phyloP scores from a whole-genome alignment of 2,888 invertebrate genomes.

The Drosophila seclusa region DNA sequence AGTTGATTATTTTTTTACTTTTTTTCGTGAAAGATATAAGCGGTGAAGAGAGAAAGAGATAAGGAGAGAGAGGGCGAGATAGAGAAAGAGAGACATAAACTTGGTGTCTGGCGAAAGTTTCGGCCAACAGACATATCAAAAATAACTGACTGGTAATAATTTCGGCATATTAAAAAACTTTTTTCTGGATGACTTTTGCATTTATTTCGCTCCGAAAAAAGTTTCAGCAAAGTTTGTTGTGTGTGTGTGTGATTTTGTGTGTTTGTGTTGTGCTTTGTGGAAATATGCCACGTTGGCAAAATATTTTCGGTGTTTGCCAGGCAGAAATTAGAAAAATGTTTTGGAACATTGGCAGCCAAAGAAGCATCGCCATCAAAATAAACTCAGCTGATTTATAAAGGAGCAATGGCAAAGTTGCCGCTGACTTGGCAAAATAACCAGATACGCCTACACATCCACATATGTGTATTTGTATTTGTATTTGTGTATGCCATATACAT shows the following conservation, averaged over 20 bases:
- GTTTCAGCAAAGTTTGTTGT: slow-evolving; percentile 49
- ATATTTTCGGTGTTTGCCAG: slow-evolving; percentile 58
- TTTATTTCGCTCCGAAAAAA: slow-evolving; percentile 66
- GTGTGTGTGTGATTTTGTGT: slow-evolving; percentile 9
- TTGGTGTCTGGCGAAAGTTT: slow-evolving; percentile 51
- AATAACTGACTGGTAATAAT: slow-evolving; percentile 81
- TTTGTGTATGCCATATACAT: neutral
- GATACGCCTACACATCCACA: slow-evolving; percentile 13
- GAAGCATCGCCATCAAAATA: slow-evolving; percentile 58
- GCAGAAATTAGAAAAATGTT: slow-evolving; percentile 77
- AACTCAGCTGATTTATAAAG: slow-evolving; percentile 75
- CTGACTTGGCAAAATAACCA: slow-evolving; percentile 50
- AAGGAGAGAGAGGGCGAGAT: neutral
- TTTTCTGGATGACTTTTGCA: slow-evolving; percentile 80
- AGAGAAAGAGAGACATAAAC: slow-evolving; percentile 17
- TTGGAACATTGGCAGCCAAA: slow-evolving; percentile 57
- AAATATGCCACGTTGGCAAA: slow-evolving; percentile 65
- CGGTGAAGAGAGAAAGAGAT: neutral
- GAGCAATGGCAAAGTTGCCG: slow-evolving; percentile 42
- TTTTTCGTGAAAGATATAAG: slow-evolving; percentile 4
- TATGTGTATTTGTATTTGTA: neutral
- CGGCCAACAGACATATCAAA: slow-evolving; percentile 76
- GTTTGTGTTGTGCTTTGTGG: slow-evolving; percentile 42
- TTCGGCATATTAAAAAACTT: slow-evolving; percentile 81
- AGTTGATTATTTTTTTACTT: slow-evolving; percentile 66